phyloP scores from a whole-genome alignment of 2,888 invertebrate genomes.

The Kryphioiulus occultus region DNA sequence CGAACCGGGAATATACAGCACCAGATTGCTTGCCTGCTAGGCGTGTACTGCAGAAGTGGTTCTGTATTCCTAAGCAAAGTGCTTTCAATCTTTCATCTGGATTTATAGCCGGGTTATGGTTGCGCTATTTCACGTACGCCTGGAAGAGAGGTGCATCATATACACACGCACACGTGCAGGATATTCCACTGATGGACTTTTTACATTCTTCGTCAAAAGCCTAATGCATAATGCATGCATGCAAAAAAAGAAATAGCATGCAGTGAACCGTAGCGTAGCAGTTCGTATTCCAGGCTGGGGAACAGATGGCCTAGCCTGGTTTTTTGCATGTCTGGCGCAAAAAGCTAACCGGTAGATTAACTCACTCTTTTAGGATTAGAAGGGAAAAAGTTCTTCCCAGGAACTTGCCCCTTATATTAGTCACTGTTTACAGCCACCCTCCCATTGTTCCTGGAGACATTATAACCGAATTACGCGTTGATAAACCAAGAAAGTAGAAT shows the following conservation, averaged over 20 bases:
- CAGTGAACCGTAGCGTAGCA: slow-evolving; percentile 18
- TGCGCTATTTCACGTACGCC: slow-evolving; percentile 15
- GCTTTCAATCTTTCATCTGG: slow-evolving; percentile 36
- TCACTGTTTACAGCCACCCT: background rate
- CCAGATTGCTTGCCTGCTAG: background rate
- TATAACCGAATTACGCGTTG: background rate
- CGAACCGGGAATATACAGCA: background rate
- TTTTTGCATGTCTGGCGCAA: slow-evolving; percentile 21
- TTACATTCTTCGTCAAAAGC: slow-evolving; percentile 39
- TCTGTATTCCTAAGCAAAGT: slow-evolving; percentile 36
- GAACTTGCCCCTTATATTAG: background rate
- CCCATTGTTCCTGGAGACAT: background rate
- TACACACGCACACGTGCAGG: background rate
- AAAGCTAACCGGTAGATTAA: background rate
- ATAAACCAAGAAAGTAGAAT: background rate
- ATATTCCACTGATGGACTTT: slow-evolving; percentile 26
- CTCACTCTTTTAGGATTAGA: background rate
- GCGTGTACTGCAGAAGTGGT: background rate
- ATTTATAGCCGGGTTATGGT: slow-evolving; percentile 35
- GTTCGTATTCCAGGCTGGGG: background rate
- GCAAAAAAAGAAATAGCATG: slow-evolving; percentile 2
- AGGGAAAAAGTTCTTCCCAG: background rate
- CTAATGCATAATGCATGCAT: slow-evolving; percentile 27
- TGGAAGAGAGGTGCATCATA: background rate
- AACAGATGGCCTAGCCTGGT: background rate